Evolutionary conservation across 2,113 vertebrate species (phyloP).

Genomic region (Progne subis): DNA sequence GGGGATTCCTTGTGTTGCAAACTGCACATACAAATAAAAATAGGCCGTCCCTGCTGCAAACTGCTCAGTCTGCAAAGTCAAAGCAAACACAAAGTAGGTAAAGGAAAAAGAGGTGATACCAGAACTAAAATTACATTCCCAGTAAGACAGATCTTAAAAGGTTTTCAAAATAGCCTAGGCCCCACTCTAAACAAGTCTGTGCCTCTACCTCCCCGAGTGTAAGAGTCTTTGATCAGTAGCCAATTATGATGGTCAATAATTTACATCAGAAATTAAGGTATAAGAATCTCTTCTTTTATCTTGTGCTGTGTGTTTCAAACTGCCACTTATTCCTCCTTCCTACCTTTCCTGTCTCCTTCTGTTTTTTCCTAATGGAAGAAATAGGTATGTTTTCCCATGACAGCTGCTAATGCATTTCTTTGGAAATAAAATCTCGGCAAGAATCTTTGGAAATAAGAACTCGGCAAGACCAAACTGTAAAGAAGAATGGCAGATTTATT

Average conservation of each 20-base stretch:
- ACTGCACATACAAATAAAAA: neutral
- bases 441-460: too few relatives aligned
- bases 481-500: neutral
- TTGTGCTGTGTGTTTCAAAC: neutral
- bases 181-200: neutral
- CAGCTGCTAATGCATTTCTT: neutral
- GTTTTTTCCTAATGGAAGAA: neutral
- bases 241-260: neutral
- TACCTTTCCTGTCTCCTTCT: neutral
- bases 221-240: neutral
- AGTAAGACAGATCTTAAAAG: neutral
- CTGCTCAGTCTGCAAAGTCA: neutral
- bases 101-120: neutral
- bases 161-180: neutral
- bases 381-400: neutral
- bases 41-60: neutral
- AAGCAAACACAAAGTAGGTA: neutral
- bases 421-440: constrained; percentile 6
- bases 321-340: neutral
- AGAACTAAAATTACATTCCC: neutral
- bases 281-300: neutral
- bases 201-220: neutral
- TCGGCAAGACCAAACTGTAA: neutral
- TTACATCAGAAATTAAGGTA: neutral
- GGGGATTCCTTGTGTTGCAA: neutral